Percentiles rank a stretch among this genome's conserved stretches.
These are phyloP conservation scores for Armadillidium nasatum DNA, from an alignment of 1,140 invertebrate genomes.

Conservation along the genomic window DNA sequence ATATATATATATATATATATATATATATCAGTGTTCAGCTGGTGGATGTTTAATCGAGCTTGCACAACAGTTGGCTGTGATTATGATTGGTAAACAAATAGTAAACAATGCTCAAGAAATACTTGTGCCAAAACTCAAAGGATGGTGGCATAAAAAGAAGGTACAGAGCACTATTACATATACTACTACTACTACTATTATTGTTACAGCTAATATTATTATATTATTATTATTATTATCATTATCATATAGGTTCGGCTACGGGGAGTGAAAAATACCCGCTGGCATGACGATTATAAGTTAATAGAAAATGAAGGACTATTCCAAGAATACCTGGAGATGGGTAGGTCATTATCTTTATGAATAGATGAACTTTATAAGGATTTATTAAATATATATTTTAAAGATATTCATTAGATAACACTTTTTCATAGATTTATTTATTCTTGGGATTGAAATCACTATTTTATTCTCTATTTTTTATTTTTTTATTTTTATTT, in stretches of 20 bases:
- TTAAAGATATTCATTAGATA: no score
- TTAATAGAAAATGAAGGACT: conserved; percentile 64
- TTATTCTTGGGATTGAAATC: no score
- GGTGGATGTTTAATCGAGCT: conserved; percentile 77
- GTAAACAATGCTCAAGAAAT: conserved; percentile 75
- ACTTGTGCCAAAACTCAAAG: conserved; percentile 62
- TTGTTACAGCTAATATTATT: neutral
- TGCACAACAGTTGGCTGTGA: conserved; percentile 73
- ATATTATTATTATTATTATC: no score
- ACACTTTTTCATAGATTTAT: no score
- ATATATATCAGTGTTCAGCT: no score
- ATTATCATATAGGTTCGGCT: conserved; percentile 47
- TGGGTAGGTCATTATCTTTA: no score
- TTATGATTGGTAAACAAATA: conserved; percentile 79
- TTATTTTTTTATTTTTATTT: no score
- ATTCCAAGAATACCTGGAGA: conserved; percentile 81
- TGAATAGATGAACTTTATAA: neutral
- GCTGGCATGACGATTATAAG: conserved; percentile 62
- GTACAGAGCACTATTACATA: conserved; percentile 47
- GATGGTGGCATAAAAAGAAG: conserved; percentile 55
- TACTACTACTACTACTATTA: conserved; percentile 11
- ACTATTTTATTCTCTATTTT: no score
- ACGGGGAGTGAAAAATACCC: conserved; percentile 47
- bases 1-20: no score
- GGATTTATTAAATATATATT: no score